Percentiles rank a stretch among this genome's conserved stretches.
These are phyloP conservation scores for Notocelia uddmanniana DNA, from an alignment of 2,888 invertebrate genomes.

Conservation along the genomic window DNA sequence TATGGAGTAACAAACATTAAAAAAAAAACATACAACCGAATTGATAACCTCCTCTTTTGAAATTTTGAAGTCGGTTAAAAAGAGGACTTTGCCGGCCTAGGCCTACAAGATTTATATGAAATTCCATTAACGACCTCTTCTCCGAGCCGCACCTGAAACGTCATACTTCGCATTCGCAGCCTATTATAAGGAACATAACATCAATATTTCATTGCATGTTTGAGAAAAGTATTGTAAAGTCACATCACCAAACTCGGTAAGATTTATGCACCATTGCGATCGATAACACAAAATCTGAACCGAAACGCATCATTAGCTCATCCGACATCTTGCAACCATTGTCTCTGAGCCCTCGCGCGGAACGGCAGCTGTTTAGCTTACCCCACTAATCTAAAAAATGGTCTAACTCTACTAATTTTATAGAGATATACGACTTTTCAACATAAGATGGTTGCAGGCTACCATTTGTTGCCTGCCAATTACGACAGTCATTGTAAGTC, in stretches of 20 bases:
- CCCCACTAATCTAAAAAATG: background rate
- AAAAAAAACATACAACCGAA: too few relatives aligned
- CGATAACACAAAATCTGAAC: constrained; percentile 5
- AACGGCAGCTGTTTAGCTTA: constrained; percentile 36
- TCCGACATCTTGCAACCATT: constrained; percentile 27
- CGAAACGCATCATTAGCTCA: constrained; percentile 41
- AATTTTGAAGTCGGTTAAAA: too few relatives aligned
- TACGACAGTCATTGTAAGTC: constrained; percentile 22
- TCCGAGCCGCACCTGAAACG: too few relatives aligned
- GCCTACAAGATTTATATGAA: too few relatives aligned
- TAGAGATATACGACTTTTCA: constrained; percentile 1
- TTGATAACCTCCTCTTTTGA: too few relatives aligned
- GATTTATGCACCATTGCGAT: constrained; percentile 11
- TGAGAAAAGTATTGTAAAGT: background rate
- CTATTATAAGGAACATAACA: too few relatives aligned
- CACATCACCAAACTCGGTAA: background rate
- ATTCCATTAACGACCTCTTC: too few relatives aligned
- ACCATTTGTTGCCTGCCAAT: constrained; percentile 31
- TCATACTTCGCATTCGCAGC: too few relatives aligned
- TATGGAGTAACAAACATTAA: too few relatives aligned
- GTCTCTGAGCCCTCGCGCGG: constrained; percentile 26
- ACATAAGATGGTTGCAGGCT: background rate
- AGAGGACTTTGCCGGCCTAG: too few relatives aligned
- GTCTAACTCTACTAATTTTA: background rate
- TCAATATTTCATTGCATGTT: too few relatives aligned